Conservation (phyloP, 2,113 vertebrate genomes). For the Labrus mixtus region DNA sequence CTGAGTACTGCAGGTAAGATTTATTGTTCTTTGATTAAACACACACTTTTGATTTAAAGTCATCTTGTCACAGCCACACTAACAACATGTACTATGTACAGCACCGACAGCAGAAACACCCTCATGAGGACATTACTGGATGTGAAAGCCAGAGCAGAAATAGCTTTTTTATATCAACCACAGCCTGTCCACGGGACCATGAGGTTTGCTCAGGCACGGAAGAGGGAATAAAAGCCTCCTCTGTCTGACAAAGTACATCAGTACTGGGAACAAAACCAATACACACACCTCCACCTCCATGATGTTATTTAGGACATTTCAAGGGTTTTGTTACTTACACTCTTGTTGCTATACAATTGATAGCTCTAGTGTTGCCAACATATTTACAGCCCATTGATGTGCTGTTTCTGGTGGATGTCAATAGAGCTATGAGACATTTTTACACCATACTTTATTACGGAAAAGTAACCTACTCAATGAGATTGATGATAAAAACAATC, state of each 20-base stretch:
- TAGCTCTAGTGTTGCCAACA: constrained; percentile 18
- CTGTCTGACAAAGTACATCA: constrained; percentile 69
- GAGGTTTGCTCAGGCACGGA: constrained; percentile 66
- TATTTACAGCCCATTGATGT: constrained; percentile 32
- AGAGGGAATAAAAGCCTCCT: constrained; percentile 65
- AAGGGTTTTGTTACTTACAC: constrained; percentile 43
- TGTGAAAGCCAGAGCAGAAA: constrained; percentile 50
- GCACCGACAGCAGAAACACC: not conserved
- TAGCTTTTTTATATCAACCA: constrained; percentile 54
- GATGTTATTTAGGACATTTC: constrained; percentile 61
- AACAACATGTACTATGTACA: constrained; percentile 10
- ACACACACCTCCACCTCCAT: constrained; percentile 70
- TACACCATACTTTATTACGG: not conserved
- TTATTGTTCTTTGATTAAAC: not conserved
- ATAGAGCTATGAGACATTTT: constrained; percentile 6
- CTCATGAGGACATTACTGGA: constrained; percentile 30
- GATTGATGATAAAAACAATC: constrained; percentile 1
- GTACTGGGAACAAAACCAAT: constrained; percentile 74
- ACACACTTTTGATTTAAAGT: constrained; percentile 12
- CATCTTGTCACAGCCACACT: constrained; percentile 5
- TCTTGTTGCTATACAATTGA: constrained; percentile 36
- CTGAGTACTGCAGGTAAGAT: constrained; percentile 94
- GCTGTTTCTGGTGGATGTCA: not conserved
- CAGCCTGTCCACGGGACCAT: constrained; percentile 56
- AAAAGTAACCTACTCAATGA: constrained; percentile 17